Base-by-base conservation (phyloP, 2,888 invertebrate species). In the Orchesella flavescens region DNA sequence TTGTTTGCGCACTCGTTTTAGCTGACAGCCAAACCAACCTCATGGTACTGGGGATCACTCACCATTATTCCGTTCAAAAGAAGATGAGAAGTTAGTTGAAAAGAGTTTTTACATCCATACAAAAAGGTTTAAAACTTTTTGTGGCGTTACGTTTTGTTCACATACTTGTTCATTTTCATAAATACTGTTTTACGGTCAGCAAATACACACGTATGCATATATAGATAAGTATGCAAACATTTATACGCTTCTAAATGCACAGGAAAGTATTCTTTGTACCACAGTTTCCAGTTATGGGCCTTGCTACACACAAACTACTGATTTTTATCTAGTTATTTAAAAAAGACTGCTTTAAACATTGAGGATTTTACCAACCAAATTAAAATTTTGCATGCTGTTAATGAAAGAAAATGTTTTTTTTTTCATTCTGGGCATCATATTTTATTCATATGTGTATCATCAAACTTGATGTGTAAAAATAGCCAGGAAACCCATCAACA, bases 101-200 rank as follows among this genome's bases (percentile, higher is more conserved):
- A 55, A 19, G 24, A 55, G 43, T 66, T n/a, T n/a, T 43, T 13
- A 53, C 55, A 66, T 53, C 10, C 23, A 59, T n/a, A 53, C 15
- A 63, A 61, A 78, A 71, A 61, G 53, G 24, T 9, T 72, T 5
- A 24, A 77, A 71, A n/a, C n/a, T n/a, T n/a, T 78, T 78, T 69
- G 61, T 69, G n/a, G 44, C 63, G 79, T 74, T 74, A 73, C 74
- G 74, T 81, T 63, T 74, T 75, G 59, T 81, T 76, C 75, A 76
- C 82, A 82, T 55, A 61, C 44, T 46, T 61, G 15, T 61, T 53
- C 55, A 55, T 82, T 71, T 69, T 82, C 57, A 63, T 76, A 76
- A 75, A 68, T 71, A 46, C 82, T 66, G 76, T 80, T 82, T 82
- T 82, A 69, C 75, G 82, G 82, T 82, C 82, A 82, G 55, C 71